Base-by-base conservation (phyloP, 2,113 vertebrate species). In the Mionectes macconnelli region DNA sequence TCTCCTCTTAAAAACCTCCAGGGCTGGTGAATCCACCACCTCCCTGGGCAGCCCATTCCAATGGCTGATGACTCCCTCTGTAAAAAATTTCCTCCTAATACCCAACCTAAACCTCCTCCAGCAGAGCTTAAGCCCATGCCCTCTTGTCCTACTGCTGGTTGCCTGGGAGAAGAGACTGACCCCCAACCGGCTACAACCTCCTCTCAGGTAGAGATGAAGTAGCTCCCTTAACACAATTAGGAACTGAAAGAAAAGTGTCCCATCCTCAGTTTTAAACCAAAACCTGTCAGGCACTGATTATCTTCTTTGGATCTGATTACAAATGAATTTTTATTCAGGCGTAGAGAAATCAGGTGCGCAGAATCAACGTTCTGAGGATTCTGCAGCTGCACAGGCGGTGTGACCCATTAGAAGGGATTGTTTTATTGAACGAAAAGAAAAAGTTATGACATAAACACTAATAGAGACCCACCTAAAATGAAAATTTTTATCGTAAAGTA, bases 291-390 rank as follows among this genome's bases (percentile, higher is more conserved):
- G 59, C 45, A 66, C 45, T 37, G 31, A 73, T 39, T 66, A 12
- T 25, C 10, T 27, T 64, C 45, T 55, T 31, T 59, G 15, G 67
- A 56, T 60, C 47, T 69, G 67, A 67, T 45, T 45, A 74, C 69
- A 82, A 85, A 83, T 6, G 28, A 49, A 37, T 91, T 85, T 90
- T 68, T n/a, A 52, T 23, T 59, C 27, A 1, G 4, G 8, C 23
- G 21, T 6, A 25, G 2, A 30, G 59, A 80, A 90, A 68, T 44
- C 40, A 30, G 11, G 18, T 35, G 42, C 45, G 25, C 0, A 37
- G 27, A 77, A 67, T 20, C 14, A 37, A 60, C 0, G 0, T 2
- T 16, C 47, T 1, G 1, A 74, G 50, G 44, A 44, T 45, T 39
- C 69, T 25, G 44, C 35, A 50, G 55, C 30, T 19, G 68, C 57